Conservation (phyloP, 64 coral and sea anemone species). For the Acropora yongei region DNA sequence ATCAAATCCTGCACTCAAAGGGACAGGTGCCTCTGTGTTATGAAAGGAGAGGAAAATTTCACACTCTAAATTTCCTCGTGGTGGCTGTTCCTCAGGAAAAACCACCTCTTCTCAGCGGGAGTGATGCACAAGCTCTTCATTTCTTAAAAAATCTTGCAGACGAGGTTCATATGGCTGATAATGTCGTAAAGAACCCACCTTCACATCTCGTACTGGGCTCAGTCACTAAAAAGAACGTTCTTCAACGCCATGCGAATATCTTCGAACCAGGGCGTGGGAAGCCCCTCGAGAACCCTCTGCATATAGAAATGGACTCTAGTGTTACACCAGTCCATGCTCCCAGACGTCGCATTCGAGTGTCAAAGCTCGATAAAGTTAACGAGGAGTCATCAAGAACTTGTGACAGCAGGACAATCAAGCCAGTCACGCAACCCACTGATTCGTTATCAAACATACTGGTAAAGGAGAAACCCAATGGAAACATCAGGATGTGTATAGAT, state of each 20-base stretch:
- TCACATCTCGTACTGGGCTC: background rate
- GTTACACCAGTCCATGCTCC: constrained; percentile 32
- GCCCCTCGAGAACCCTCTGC: background rate
- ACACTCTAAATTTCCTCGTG: constrained; percentile 41
- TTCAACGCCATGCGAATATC: background rate
- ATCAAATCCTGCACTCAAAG: constrained; percentile 32
- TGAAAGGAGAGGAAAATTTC: constrained; percentile 38
- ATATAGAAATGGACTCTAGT: constrained; percentile 41
- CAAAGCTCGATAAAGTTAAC: constrained; percentile 43
- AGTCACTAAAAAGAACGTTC: background rate
- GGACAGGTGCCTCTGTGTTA: constrained; percentile 39
- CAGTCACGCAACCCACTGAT: background rate
- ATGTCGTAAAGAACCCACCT: background rate
- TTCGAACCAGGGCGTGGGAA: background rate
- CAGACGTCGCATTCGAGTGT: constrained; percentile 35
- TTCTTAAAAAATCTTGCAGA: constrained; percentile 35
- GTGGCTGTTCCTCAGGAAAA: constrained; percentile 43
- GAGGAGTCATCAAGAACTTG: background rate
- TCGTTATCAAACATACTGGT: constrained; percentile 15
- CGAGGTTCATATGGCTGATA: constrained; percentile 1
- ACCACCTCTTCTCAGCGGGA: constrained; percentile 31
- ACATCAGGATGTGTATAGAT: constrained; percentile 52
- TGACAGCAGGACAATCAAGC: background rate
- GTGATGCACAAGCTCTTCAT: constrained; percentile 42
- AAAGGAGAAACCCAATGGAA: constrained; percentile 60